phyloP scores from a whole-genome alignment of 2,113 vertebrate genomes.

The Polypterus senegalus region DNA sequence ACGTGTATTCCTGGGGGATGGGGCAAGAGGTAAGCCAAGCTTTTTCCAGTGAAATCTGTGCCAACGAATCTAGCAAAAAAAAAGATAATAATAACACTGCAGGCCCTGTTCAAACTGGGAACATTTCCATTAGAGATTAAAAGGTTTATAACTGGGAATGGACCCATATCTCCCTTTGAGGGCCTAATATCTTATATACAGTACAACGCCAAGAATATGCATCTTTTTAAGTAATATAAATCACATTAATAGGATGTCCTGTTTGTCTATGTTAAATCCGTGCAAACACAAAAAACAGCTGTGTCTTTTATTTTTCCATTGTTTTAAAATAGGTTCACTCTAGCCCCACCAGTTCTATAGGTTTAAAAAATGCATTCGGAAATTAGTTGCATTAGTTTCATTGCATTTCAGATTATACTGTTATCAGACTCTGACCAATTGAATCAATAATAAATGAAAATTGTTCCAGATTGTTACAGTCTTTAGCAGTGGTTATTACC shows the following conservation, averaged over 20 bases:
- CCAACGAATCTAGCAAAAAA: slow-evolving; percentile 41
- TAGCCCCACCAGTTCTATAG: too few species aligned
- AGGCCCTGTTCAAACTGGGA: slow-evolving; percentile 21
- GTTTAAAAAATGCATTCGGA: too few species aligned
- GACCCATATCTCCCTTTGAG: slow-evolving; percentile 39
- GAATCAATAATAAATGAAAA: too few species aligned
- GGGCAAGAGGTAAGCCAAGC: slow-evolving; percentile 50
- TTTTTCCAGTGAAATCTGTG: slow-evolving; percentile 36
- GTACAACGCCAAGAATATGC: slow-evolving; percentile 42
- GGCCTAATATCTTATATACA: slow-evolving; percentile 45
- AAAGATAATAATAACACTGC: slow-evolving; percentile 25
- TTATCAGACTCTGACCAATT: too few species aligned
- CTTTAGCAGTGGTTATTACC: too few species aligned
- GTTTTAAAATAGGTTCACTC: too few species aligned
- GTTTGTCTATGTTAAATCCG: slow-evolving; percentile 38
- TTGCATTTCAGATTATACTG: too few species aligned
- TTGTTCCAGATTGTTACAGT: too few species aligned
- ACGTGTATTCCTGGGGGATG: slow-evolving; percentile 46
- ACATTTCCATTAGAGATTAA: slow-evolving; percentile 44
- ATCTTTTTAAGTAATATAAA: slow-evolving; percentile 56
- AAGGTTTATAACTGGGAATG: slow-evolving; percentile 33
- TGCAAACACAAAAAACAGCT: too few species aligned
- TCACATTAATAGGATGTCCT: slow-evolving; percentile 48
- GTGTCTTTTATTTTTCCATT: too few species aligned
- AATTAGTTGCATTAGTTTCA: too few species aligned